These are phyloP conservation scores for Motacilla tschutschensis DNA, from an alignment of 2,113 vertebrate species.

Conservation along the genomic window DNA sequence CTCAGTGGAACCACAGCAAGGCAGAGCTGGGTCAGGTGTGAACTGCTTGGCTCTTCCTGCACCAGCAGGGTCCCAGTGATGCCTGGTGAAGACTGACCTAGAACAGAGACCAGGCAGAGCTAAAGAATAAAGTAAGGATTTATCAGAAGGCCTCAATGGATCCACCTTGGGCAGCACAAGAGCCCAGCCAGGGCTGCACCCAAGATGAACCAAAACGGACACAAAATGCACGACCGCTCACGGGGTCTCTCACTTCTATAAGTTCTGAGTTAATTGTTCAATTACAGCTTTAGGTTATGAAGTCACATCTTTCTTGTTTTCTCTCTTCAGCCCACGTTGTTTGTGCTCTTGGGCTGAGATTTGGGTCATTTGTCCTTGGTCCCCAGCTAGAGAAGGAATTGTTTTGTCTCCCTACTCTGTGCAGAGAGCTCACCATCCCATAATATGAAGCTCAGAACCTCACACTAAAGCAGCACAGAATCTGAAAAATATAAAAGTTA, in stretches of 20 bases:
- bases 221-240: not conserved
- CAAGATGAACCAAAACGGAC: not conserved
- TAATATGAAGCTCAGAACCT: not conserved
- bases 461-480: not conserved
- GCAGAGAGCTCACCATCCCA: not conserved
- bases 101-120: not conserved
- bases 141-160: not conserved
- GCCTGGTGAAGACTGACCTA: not conserved
- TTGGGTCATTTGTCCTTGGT: not conserved
- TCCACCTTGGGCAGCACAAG: not conserved
- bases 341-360: not conserved
- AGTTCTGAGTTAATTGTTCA: not conserved
- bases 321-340: fast-evolving
- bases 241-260: not conserved
- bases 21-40: not conserved
- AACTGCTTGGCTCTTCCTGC: not conserved
- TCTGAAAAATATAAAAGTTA: not conserved
- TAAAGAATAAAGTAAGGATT: not conserved
- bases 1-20: fast-evolving
- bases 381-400: not conserved
- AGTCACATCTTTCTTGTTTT: not conserved
- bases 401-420: not conserved
- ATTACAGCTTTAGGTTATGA: not conserved
- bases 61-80: fast-evolving
- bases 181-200: not conserved